Conservation (phyloP, 2,797 vertebrate species). For the Falco biarmicus region DNA sequence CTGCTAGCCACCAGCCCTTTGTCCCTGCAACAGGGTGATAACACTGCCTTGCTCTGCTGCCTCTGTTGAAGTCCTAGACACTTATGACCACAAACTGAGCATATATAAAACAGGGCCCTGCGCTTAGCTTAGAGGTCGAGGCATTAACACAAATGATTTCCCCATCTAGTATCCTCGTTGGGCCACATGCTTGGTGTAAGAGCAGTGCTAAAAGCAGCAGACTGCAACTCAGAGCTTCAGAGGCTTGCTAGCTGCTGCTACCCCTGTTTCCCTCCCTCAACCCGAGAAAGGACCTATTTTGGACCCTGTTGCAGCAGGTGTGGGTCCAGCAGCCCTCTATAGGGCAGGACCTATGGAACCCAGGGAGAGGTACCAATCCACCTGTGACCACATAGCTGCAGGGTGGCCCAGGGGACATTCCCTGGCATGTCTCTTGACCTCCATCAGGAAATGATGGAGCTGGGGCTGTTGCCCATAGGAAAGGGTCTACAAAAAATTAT, state of each 20-base stretch:
- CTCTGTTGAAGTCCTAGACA: background rate
- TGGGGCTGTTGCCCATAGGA: background rate
- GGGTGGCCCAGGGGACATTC: background rate
- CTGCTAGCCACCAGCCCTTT: background rate
- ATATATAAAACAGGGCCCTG: background rate
- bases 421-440: background rate
- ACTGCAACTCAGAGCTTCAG: background rate
- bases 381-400: background rate
- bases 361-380: background rate
- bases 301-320: background rate
- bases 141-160: background rate
- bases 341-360: background rate
- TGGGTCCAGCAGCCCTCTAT: background rate
- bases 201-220: background rate
- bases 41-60: background rate
- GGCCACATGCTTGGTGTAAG: background rate
- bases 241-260: background rate
- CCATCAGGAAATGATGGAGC: background rate
- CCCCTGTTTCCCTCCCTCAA: background rate
- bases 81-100: background rate
- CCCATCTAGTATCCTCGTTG: rapidly evolving
- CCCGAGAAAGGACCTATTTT: background rate
- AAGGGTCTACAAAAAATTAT: background rate
- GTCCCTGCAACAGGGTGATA: background rate
- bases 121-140: background rate